Base-by-base conservation (phyloP, 2,888 invertebrate genomes). In the Trichogramma dendrolimi region DNA sequence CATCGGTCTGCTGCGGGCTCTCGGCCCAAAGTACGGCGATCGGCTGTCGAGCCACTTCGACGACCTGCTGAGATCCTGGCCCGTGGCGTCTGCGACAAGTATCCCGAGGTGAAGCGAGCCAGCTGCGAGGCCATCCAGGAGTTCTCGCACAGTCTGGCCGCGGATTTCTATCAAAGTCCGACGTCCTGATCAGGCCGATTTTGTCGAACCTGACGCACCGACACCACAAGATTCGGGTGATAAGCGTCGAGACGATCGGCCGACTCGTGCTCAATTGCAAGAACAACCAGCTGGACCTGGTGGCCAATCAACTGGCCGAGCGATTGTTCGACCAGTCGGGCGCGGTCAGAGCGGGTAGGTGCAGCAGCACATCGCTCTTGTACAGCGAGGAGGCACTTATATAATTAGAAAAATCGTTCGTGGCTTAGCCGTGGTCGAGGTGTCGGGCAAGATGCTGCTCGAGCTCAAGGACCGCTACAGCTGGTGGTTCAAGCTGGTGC, bases 381-480 rank as follows among this genome's bases (percentile, higher is more conserved):
- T 27, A 27, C 27, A 27, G 3, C 3, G 27, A 27, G 27, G 27
- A 14, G 14, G 14, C 14, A 2, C 27, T 39, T 48, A 50, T 40
- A 42, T 60, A 14, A 42, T 47, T 48, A 2, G 27, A 27, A 27
- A 2, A 27, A 27, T 27, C 2, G 1, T 27, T 27, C 3, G 27
- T 48, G 55, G 38, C 68, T 48, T 83, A 72, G 89, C 91, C 68
- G 90, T 94, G 4, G 87, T 89, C 0, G 80, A 85, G 70, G 88
- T 91, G 69, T 88, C 92, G 1, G 90, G 91, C 4, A 81, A 83
- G 51, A 91, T 94, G 91, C 82, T 94, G 75, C 75, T 91, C 40
- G 84, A 86, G 59, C 85, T 94, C 61, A 83, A 83, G 57, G 95
- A 96, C 76, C 82, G 96, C 69, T 96, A 96, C 75, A 95, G 95